Evolutionary conservation across 2,888 invertebrate species (phyloP).

Genomic region (Tetheella fluctuosa): DNA sequence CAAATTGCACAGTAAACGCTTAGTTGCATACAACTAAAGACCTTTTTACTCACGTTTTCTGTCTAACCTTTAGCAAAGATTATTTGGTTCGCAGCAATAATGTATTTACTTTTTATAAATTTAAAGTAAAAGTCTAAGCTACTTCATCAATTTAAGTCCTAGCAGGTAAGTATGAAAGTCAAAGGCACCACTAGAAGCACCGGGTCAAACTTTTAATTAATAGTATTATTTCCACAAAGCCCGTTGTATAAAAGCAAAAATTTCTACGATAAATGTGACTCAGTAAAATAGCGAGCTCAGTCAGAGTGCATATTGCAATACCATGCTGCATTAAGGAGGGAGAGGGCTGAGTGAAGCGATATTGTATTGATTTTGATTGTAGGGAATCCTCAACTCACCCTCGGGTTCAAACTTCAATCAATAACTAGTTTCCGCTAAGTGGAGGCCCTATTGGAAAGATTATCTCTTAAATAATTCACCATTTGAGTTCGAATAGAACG

Average conservation of each 20-base stretch:
- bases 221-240: neutral
- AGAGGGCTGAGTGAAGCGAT: constrained; percentile 1
- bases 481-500: neutral
- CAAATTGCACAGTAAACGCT: neutral
- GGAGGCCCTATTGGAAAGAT: neutral
- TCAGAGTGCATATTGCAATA: constrained; percentile 4
- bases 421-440: neutral
- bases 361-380: neutral
- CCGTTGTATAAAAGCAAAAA: neutral
- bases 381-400: constrained; percentile 1
- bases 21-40: neutral
- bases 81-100: neutral
- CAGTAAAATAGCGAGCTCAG: neutral
- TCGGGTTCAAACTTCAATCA: neutral
- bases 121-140: too few species aligned
- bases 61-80: neutral
- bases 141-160: too few species aligned
- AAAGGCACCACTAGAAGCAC: too few species aligned
- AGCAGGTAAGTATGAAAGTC: too few species aligned
- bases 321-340: neutral
- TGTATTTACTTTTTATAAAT: too few species aligned
- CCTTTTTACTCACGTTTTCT: neutral
- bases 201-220: neutral
- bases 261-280: neutral
- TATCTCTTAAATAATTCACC: neutral